Percentiles rank a stretch among this genome's conserved stretches.
Evolutionary conservation across 2,888 invertebrate species (phyloP).

Genomic region (Imbricaverruca yamaguchii): DNA sequence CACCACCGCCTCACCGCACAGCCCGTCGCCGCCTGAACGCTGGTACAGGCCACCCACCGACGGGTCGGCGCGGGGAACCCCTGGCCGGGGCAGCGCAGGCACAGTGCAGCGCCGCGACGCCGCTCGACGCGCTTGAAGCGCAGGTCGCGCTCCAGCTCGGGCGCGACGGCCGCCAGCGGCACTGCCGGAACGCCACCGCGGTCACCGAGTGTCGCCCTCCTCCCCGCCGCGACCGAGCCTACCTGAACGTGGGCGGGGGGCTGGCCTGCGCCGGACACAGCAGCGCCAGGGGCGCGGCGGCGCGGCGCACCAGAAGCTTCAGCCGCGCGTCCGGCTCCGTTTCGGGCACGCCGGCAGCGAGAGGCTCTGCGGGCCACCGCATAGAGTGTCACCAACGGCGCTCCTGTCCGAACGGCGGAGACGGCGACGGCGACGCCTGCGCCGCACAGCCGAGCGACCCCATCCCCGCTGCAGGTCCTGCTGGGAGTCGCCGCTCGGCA

Average conservation of each 20-base stretch:
- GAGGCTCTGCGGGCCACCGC: slow-evolving; percentile 23
- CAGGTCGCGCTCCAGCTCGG: slow-evolving; percentile 6
- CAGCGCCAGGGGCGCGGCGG: slow-evolving; percentile 54
- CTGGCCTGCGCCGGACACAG: slow-evolving; percentile 64
- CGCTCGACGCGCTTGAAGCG: slow-evolving; percentile 2
- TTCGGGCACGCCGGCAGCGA: slow-evolving; percentile 44
- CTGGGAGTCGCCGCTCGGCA: no score
- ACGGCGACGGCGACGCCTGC: neutral
- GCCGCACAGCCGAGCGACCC: neutral
- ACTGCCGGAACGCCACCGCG: neutral
- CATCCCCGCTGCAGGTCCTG: neutral
- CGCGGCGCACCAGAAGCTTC: slow-evolving; percentile 62
- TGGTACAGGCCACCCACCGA: neutral
- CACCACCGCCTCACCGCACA: neutral
- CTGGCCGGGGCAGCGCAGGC: slow-evolving; percentile 63
- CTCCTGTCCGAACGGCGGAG: no score
- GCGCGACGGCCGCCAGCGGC: slow-evolving; percentile 1
- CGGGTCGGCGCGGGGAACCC: neutral
- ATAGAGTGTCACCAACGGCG: no score
- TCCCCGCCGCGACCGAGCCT: slow-evolving; percentile 33
- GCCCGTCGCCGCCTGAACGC: neutral
- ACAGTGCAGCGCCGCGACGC: slow-evolving; percentile 34
- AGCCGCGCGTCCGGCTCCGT: slow-evolving; percentile 51
- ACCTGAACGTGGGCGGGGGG: slow-evolving; percentile 63
- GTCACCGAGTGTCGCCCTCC: no score